Percentiles rank a stretch among this genome's conserved stretches.
These are phyloP conservation scores for Yponomeuta plumbellus DNA, from an alignment of 2,888 invertebrate genomes.

Conservation along the genomic window DNA sequence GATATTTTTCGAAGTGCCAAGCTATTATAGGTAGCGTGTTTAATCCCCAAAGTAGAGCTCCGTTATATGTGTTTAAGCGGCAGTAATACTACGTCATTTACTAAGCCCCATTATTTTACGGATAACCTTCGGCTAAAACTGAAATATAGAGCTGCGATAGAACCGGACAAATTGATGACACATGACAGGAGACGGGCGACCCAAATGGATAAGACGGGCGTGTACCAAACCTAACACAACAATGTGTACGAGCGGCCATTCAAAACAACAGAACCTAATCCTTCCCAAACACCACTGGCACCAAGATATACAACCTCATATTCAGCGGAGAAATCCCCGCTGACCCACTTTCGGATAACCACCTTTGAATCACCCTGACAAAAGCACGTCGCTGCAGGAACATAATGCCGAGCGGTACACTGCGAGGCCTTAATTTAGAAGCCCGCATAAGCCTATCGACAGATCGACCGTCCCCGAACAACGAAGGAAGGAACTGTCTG, in stretches of 20 bases:
- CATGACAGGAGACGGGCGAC: background rate
- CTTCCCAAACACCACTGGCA: background rate
- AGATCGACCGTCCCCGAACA: slow-evolving; percentile 38
- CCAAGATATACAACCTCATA: background rate
- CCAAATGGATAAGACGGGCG: background rate
- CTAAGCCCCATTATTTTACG: slow-evolving; percentile 3
- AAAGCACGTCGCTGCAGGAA: slow-evolving; percentile 65
- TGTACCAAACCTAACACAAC: background rate
- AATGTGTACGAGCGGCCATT: background rate
- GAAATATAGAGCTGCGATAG: background rate
- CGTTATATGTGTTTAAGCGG: background rate
- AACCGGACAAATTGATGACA: background rate
- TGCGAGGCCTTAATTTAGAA: slow-evolving; percentile 57
- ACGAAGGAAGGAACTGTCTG: slow-evolving; percentile 23
- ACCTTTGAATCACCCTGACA: slow-evolving; percentile 64
- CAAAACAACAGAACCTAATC: background rate
- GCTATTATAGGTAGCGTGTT: background rate
- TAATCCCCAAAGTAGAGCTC: background rate
- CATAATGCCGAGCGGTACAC: slow-evolving; percentile 51
- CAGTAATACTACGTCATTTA: background rate
- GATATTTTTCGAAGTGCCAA: slow-evolving; percentile 1
- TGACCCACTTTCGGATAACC: slow-evolving; percentile 65
- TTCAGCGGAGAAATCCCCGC: slow-evolving; percentile 20
- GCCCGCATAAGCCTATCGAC: slow-evolving; percentile 57
- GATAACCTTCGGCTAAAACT: slow-evolving; percentile 3